These are phyloP conservation scores for Phylloscopus trochiloides DNA, from an alignment of 2,113 vertebrate species.

Conservation along the genomic window DNA sequence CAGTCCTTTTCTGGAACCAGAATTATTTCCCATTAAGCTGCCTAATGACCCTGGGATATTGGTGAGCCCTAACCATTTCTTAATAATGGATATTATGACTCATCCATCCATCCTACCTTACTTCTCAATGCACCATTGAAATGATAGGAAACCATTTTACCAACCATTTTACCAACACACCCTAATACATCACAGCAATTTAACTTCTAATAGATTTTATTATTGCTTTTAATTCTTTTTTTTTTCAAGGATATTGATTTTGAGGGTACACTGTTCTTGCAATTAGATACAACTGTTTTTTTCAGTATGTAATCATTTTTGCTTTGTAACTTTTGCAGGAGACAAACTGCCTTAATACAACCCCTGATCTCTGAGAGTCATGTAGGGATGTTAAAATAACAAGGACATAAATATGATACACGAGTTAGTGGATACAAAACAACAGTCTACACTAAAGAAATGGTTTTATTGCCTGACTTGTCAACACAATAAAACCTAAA, in stretches of 20 bases:
- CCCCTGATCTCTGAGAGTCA: not conserved
- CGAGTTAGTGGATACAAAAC: not conserved
- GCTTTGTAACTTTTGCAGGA: slow-evolving; percentile 18
- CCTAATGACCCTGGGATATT: slow-evolving; percentile 16
- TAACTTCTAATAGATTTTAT: slow-evolving; percentile 50
- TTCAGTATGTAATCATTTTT: slow-evolving; percentile 44
- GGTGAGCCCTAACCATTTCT: slow-evolving; percentile 14
- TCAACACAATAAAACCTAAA: not conserved
- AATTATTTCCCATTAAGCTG: slow-evolving; percentile 40
- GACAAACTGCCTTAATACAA: slow-evolving; percentile 43
- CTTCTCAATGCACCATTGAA: slow-evolving; percentile 18
- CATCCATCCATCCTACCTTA: not conserved
- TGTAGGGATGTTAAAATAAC: slow-evolving; percentile 26
- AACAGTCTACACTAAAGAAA: not conserved
- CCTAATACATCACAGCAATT: slow-evolving; percentile 37
- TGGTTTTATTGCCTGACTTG: not conserved
- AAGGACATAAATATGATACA: slow-evolving; percentile 23
- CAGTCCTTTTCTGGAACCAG: not conserved
- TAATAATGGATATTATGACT: slow-evolving; percentile 18
- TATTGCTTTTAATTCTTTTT: slow-evolving; percentile 49
- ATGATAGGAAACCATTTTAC: slow-evolving; percentile 24
- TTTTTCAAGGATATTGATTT: slow-evolving; percentile 56
- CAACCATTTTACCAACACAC: slow-evolving; percentile 19
- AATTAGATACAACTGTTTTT: slow-evolving; percentile 44
- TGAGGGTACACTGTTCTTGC: slow-evolving; percentile 11